Evolutionary conservation across 2,113 vertebrate species (phyloP), one percentile per base, ranked within the genome.

Genomic region (Etheostoma cragini): DNA sequence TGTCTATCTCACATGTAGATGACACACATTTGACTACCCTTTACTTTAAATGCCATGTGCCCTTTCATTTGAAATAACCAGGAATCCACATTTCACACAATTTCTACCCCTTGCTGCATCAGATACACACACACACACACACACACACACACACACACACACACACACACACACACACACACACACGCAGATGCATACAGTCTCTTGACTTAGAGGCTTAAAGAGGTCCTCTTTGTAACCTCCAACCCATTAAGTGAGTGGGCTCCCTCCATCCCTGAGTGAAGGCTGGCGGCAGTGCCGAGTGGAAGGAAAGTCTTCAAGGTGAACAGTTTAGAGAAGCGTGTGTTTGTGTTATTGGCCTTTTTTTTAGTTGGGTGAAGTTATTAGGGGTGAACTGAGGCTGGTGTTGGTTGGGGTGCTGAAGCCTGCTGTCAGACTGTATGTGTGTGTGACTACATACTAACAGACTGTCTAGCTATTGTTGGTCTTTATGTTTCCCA

Each of bases 261-360:
- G 64, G 63, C 64, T 76, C 53, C 60, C 66, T 78, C 35, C 26
- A 7, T 64, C 78, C 72, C 78, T 74, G 72, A 83, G 79, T 80
- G 76, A 14, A 80, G 53, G 60, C 80, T 70, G 72, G 61, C 19
- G 56, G 87, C 86, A 33, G 30, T 56, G 56, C 53, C 30, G 80
- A 84, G 84, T 77, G 56, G 86, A 70, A 66, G 78, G 69, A 86
- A 21, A 79, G 81, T 83, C 78, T 69, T 75, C 12, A 2, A 72
- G 76, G 74, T 83, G 82, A 78, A 68, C 24, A 68, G 77, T 60
- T 11, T n/a, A n/a, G 35, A 33, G 35, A 10, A 15, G 30, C 30
- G 49, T 46, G n/a, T 79, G 56, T 50, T 60, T 47, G 50, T 45
- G 69, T 24, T 8, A 15, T 60, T 46, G 46, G n/a, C 2, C 57